Evolutionary conservation across 2,888 invertebrate species (phyloP).

Genomic region (Drosophila merina): DNA sequence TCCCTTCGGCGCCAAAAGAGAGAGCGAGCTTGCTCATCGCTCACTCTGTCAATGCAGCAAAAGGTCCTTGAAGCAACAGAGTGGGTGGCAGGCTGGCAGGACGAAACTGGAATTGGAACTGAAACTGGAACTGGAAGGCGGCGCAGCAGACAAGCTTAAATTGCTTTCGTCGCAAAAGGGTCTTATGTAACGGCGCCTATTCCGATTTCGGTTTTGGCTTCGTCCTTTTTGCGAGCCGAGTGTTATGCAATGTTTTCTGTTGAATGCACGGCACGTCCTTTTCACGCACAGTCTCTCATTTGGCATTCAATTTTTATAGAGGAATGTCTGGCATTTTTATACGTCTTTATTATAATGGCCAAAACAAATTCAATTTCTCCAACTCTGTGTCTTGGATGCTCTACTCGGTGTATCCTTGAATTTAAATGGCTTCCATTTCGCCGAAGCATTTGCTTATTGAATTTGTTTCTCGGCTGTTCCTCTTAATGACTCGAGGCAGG

Average conservation of each 20-base stretch:
- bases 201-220: constrained; percentile 12
- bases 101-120: not conserved
- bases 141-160: constrained; percentile 40
- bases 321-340: constrained; percentile 42
- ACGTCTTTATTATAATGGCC: constrained; percentile 65
- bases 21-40: constrained; percentile 9
- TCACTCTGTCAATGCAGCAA: constrained; percentile 32
- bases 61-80: constrained; percentile 77
- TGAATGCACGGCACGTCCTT: constrained; percentile 47
- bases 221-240: not conserved
- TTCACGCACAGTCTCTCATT: constrained; percentile 24
- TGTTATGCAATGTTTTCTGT: constrained; percentile 41
- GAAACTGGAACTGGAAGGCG: not conserved
- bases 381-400: constrained; percentile 14
- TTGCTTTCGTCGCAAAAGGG: constrained; percentile 43
- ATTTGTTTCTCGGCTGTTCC: constrained; percentile 34
- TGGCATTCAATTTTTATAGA: constrained; percentile 44
- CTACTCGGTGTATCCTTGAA: not conserved
- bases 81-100: constrained; percentile 11
- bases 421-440: constrained; percentile 31
- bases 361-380: constrained; percentile 50
- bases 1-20: constrained; percentile 38
- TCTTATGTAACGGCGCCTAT: constrained; percentile 48
- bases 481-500: constrained; percentile 22
- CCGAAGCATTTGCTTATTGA: constrained; percentile 32